Evolutionary conservation across 2,888 invertebrate genomes (phyloP).

Genomic region (Sphaerophoria taeniata): DNA sequence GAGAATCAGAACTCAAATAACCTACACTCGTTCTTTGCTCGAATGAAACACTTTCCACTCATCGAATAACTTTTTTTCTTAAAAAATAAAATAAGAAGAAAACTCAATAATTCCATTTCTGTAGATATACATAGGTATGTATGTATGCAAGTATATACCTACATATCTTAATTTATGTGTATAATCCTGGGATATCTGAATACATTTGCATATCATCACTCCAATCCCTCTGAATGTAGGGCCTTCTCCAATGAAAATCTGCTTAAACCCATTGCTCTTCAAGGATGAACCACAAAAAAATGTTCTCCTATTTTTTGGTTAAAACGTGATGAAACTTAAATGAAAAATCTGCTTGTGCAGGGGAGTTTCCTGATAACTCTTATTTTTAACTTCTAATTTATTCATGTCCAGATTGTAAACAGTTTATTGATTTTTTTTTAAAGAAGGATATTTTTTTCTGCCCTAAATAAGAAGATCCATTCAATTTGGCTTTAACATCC

Average conservation of each 20-base stretch:
- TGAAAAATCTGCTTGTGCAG: conserved; percentile 27
- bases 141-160: too few species aligned
- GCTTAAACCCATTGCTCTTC: conserved; percentile 53
- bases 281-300: conserved; percentile 31
- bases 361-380: conserved; percentile 50
- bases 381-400: conserved; percentile 68
- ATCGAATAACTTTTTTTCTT: conserved; percentile 17
- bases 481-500: neutral
- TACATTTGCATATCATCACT: conserved; percentile 70
- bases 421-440: conserved; percentile 54
- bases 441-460: neutral
- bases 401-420: conserved; percentile 61
- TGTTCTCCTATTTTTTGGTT: conserved; percentile 5
- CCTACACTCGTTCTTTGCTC: conserved; percentile 29
- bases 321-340: conserved; percentile 36
- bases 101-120: conserved; percentile 54
- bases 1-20: conserved; percentile 15
- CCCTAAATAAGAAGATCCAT: conserved; percentile 4
- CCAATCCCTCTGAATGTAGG: conserved; percentile 51
- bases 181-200: conserved; percentile 50
- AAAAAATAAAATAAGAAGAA: conserved; percentile 22
- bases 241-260: conserved; percentile 38
- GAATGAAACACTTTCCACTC: conserved; percentile 51
- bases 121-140: too few species aligned
- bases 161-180: too few species aligned